Percentiles rank a stretch among this genome's conserved stretches.
These are phyloP conservation scores for Drosophila bunnanda DNA, from an alignment of 2,888 invertebrate species.

Conservation along the genomic window DNA sequence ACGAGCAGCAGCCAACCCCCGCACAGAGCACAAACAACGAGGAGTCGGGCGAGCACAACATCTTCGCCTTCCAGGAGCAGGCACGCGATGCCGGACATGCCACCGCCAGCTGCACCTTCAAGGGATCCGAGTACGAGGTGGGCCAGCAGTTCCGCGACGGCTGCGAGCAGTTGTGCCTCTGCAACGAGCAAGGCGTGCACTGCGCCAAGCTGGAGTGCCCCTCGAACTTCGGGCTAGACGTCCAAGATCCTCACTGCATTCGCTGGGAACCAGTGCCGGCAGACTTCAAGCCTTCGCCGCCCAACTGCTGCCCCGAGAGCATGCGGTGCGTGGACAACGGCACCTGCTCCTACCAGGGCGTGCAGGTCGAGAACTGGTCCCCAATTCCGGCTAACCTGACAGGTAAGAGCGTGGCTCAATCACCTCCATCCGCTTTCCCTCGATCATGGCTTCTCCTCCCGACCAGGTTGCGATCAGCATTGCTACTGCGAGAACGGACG, in stretches of 20 bases:
- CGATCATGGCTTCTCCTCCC: background rate
- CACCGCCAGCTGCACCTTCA: slow-evolving; percentile 73
- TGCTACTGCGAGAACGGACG: slow-evolving; percentile 96
- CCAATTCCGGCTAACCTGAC: slow-evolving; percentile 92
- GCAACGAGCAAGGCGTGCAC: slow-evolving; percentile 89
- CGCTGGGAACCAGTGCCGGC: slow-evolving; percentile 94
- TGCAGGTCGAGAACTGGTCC: slow-evolving; percentile 89
- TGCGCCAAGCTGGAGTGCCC: slow-evolving; percentile 94
- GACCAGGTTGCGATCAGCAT: slow-evolving; percentile 90
- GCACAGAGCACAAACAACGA: slow-evolving; percentile 70
- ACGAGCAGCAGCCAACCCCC: slow-evolving; percentile 86
- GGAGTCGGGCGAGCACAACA: slow-evolving; percentile 43
- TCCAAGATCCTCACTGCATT: slow-evolving; percentile 92
- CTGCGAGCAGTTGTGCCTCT: slow-evolving; percentile 92
- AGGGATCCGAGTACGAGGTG: slow-evolving; percentile 82
- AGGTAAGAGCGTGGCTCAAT: slow-evolving; percentile 67
- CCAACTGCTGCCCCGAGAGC: slow-evolving; percentile 92
- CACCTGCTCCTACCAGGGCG: slow-evolving; percentile 90
- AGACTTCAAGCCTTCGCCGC: slow-evolving; percentile 89
- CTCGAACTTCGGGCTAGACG: slow-evolving; percentile 93
- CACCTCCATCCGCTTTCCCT: slow-evolving; percentile 20
- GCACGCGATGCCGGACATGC: slow-evolving; percentile 72
- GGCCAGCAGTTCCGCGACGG: slow-evolving; percentile 93
- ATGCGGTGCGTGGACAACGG: slow-evolving; percentile 92
- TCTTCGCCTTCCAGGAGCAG: slow-evolving; percentile 73